Percentiles rank a stretch among this genome's conserved stretches.
These are phyloP conservation scores for Calameuta filiformis DNA, from an alignment of 2,888 invertebrate genomes.

Conservation along the genomic window DNA sequence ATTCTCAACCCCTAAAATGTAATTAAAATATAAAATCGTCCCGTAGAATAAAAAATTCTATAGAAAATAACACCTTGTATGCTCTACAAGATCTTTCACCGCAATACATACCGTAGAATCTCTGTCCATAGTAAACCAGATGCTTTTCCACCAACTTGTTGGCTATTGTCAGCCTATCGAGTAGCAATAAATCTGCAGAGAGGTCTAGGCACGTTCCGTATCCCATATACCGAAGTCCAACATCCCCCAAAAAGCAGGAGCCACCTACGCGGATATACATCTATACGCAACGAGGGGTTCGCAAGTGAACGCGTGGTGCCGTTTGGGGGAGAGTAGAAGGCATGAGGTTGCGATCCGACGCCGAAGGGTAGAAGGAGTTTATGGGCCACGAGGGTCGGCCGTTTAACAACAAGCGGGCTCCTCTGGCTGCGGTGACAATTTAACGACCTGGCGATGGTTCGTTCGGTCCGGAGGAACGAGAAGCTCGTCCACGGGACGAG, in stretches of 20 bases:
- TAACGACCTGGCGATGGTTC: constrained; percentile 43
- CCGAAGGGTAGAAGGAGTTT: constrained; percentile 52
- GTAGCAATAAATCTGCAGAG: constrained; percentile 58
- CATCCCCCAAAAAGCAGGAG: constrained; percentile 12
- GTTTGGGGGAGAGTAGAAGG: neutral
- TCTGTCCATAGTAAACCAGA: constrained; percentile 6
- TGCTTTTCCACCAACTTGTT: constrained; percentile 63
- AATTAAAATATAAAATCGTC: neutral
- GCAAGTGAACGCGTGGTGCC: neutral
- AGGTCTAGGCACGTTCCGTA: constrained; percentile 43
- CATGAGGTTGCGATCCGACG: constrained; percentile 1
- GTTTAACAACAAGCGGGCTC: constrained; percentile 28
- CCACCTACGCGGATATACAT: constrained; percentile 38
- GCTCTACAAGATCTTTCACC: neutral
- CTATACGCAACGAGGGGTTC: constrained; percentile 17
- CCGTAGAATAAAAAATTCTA: neutral
- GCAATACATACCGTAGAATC: constrained; percentile 17
- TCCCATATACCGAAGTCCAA: neutral
- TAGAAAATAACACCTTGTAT: neutral
- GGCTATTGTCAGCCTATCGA: constrained; percentile 62
- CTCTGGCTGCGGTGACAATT: constrained; percentile 35
- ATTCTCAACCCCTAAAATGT: neutral
- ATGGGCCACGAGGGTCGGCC: constrained; percentile 54
- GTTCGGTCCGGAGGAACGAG: constrained; percentile 31
- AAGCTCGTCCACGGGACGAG: constrained; percentile 33